Evolutionary conservation across 2,888 invertebrate species (phyloP).

Genomic region (Rosalia funebris): DNA sequence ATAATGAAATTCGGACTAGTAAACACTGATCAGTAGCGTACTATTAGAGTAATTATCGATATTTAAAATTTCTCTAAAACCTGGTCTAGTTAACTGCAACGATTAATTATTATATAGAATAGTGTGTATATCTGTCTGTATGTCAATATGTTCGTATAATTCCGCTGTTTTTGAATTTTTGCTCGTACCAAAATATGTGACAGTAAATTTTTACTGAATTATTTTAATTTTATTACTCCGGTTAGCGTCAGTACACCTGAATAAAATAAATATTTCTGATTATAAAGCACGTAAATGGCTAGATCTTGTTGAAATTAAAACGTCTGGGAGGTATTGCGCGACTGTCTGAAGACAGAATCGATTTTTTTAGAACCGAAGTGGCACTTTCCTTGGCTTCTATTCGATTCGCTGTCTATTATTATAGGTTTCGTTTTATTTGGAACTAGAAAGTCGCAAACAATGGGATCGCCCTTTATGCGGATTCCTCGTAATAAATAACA

Average conservation of each 20-base stretch:
- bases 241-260: not conserved
- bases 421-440: constrained; percentile 14
- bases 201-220: too few species aligned
- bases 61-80: too few species aligned
- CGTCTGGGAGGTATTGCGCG: not conserved
- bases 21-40: not conserved
- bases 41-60: too few species aligned
- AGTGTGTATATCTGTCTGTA: too few species aligned
- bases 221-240: too few species aligned
- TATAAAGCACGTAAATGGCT: not conserved
- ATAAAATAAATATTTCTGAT: not conserved
- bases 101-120: too few species aligned
- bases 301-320: not conserved
- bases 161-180: too few species aligned
- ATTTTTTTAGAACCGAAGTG: constrained; percentile 1
- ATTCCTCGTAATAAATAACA: constrained; percentile 10
- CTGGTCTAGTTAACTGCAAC: too few species aligned
- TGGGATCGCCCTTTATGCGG: constrained; percentile 11
- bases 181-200: too few species aligned
- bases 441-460: constrained; percentile 21
- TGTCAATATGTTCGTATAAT: too few species aligned
- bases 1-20: not conserved
- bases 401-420: constrained; percentile 1
- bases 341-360: not conserved
- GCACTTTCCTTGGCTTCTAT: constrained; percentile 6